phyloP scores from a whole-genome alignment of 2,888 invertebrate genomes.

The Microctonus aethiopoides region DNA sequence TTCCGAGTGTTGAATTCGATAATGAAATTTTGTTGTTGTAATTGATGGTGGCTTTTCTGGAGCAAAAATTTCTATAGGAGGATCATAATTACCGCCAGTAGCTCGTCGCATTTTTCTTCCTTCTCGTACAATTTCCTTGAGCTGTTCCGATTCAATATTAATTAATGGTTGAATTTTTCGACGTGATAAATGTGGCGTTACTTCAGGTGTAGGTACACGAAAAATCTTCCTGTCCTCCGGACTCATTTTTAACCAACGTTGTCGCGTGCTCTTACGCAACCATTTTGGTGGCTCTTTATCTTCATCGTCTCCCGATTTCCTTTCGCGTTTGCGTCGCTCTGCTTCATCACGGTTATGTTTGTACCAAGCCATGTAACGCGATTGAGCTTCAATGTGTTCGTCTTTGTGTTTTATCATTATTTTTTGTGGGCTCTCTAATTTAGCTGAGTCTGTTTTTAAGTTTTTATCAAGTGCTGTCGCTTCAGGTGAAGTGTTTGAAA shows the following conservation, averaged over 20 bases:
- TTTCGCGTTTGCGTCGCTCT: constrained; percentile 51
- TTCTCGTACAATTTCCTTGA: constrained; percentile 63
- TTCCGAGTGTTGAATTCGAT: constrained; percentile 81
- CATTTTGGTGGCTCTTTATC: constrained; percentile 48
- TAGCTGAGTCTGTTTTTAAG: neutral
- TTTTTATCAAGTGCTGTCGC: constrained; percentile 1
- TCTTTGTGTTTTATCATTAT: constrained; percentile 28
- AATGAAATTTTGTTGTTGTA: constrained; percentile 71
- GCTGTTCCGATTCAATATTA: constrained; percentile 64
- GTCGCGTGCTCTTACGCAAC: constrained; percentile 39
- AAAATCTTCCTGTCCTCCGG: constrained; percentile 40
- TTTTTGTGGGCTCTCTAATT: constrained; percentile 31
- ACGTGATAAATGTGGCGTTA: constrained; percentile 45
- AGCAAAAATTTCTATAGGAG: constrained; percentile 60
- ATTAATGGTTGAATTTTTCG: constrained; percentile 58
- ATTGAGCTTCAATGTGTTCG: constrained; percentile 47
- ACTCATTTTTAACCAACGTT: constrained; percentile 44
- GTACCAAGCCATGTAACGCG: constrained; percentile 66
- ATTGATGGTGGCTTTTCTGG: constrained; percentile 58
- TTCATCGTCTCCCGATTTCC: constrained; percentile 43
- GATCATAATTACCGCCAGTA: constrained; percentile 51
- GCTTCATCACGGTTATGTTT: constrained; percentile 60
- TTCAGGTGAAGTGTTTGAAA: neutral
- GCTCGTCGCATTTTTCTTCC: constrained; percentile 66
- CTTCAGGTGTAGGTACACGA: constrained; percentile 44